A percentile compares a stretch with the other conserved stretches of the same genome.
These are phyloP conservation scores for Ceyx erithaca DNA, from an alignment of 2,797 vertebrate species.

Conservation along the genomic window DNA sequence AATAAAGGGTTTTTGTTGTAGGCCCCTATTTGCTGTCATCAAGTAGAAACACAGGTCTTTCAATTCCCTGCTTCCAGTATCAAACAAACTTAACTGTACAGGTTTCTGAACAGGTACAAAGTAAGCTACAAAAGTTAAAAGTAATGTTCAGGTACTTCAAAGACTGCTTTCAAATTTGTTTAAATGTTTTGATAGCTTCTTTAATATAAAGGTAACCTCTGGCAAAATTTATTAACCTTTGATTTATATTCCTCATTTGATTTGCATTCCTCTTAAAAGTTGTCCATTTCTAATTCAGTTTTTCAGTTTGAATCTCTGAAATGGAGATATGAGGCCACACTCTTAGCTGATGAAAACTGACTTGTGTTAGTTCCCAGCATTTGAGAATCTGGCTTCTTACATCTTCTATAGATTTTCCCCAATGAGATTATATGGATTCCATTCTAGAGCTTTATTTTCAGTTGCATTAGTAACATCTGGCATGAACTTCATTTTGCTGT, in stretches of 20 bases:
- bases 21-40: background rate
- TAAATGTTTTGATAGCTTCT: constrained; percentile 34
- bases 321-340: background rate
- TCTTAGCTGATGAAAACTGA: background rate
- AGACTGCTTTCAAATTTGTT: constrained; percentile 20
- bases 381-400: background rate
- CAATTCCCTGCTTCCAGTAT: background rate
- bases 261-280: background rate
- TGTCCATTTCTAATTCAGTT: background rate
- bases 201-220: constrained; percentile 38
- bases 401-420: background rate
- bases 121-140: constrained; percentile 10
- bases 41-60: background rate
- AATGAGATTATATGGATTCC: background rate
- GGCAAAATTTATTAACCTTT: constrained; percentile 54
- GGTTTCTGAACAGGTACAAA: background rate
- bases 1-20: constrained; percentile 18
- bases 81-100: background rate
- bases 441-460: constrained; percentile 4
- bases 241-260: constrained; percentile 9
- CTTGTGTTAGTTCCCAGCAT: background rate
- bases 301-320: background rate
- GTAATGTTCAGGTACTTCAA: constrained; percentile 22
- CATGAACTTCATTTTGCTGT: background rate
- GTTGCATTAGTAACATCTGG: constrained; percentile 8